Conservation (phyloP, 2,113 vertebrate genomes). For the Rhinoderma darwinii region DNA sequence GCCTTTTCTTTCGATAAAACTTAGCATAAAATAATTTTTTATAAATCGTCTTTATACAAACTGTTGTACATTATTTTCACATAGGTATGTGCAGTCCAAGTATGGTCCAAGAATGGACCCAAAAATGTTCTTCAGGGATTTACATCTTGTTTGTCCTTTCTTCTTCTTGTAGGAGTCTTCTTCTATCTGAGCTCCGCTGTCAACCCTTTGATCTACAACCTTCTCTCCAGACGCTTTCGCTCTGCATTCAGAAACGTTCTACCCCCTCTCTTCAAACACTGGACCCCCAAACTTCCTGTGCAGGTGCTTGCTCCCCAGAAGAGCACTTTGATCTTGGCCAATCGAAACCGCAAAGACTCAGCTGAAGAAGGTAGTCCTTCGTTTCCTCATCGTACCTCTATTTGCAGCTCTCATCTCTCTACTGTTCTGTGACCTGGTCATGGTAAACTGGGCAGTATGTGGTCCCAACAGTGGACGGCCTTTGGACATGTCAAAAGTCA, state of each 20-base stretch:
- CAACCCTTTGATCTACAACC: constrained; percentile 80
- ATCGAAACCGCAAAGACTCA: constrained; percentile 66
- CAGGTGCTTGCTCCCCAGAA: constrained; percentile 60
- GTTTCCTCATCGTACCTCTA: constrained; percentile 64
- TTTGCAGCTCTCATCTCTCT: constrained; percentile 66
- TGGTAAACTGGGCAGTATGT: neutral
- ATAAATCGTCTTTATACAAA: too few relatives aligned
- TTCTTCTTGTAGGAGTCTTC: constrained; percentile 72
- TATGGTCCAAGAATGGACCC: neutral
- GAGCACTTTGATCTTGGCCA: constrained; percentile 63
- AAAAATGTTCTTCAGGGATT: neutral
- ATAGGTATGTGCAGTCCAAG: too few relatives aligned
- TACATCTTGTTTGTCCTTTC: neutral
- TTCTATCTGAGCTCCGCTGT: constrained; percentile 80
- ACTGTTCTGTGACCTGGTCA: constrained; percentile 59
- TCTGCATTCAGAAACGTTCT: constrained; percentile 71
- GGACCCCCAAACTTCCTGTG: constrained; percentile 42
- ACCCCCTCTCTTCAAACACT: constrained; percentile 66
- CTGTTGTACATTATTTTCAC: too few relatives aligned
- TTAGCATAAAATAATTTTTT: too few relatives aligned
- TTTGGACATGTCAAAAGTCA: neutral
- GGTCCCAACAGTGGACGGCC: neutral
- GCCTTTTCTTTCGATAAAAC: too few relatives aligned
- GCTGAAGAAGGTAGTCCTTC: constrained; percentile 66
- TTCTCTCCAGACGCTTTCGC: constrained; percentile 76